These are phyloP conservation scores for Pseudochirops corinnae DNA, from an alignment of 2,797 vertebrate species.

Conservation along the genomic window DNA sequence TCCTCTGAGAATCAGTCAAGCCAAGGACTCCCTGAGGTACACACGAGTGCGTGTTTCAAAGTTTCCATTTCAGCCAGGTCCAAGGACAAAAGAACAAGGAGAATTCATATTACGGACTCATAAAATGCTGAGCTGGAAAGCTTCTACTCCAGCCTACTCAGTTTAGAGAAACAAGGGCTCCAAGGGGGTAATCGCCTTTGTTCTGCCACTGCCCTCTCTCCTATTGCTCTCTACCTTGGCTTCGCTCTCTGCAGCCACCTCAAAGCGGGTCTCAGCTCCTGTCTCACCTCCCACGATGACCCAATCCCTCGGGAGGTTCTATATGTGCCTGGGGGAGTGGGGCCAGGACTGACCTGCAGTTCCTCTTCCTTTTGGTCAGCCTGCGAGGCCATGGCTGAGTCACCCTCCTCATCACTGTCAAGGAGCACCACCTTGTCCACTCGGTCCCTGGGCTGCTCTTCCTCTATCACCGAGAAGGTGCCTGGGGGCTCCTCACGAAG, in stretches of 20 bases:
- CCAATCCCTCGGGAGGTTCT: not conserved
- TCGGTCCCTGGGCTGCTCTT: slow-evolving; percentile 91
- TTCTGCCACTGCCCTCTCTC: not conserved
- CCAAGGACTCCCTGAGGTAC: not conserved
- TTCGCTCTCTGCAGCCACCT: not conserved
- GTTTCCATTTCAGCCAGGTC: not conserved
- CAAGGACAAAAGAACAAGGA: not conserved
- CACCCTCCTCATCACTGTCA: slow-evolving; percentile 96
- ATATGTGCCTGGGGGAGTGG: not conserved
- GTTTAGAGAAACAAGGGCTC: not conserved
- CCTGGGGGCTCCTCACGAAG: slow-evolving; percentile 92
- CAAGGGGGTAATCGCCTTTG: not conserved
- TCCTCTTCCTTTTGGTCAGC: slow-evolving; percentile 98
- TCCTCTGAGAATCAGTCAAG: not conserved
- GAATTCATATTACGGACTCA: not conserved
- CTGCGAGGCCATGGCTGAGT: slow-evolving; percentile 97
- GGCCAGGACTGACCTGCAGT: slow-evolving; percentile 83
- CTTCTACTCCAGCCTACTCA: not conserved
- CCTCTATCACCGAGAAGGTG: slow-evolving; percentile 93
- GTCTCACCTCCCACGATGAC: not conserved
- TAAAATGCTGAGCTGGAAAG: not conserved
- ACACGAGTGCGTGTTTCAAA: not conserved
- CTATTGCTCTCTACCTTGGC: not conserved
- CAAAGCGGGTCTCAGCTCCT: not conserved
- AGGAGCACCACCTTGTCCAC: slow-evolving; percentile 93